A percentile compares a stretch with the other conserved stretches of the same genome.
phyloP scores from a whole-genome alignment of 2,888 invertebrate species.

The Lithodes maja region DNA sequence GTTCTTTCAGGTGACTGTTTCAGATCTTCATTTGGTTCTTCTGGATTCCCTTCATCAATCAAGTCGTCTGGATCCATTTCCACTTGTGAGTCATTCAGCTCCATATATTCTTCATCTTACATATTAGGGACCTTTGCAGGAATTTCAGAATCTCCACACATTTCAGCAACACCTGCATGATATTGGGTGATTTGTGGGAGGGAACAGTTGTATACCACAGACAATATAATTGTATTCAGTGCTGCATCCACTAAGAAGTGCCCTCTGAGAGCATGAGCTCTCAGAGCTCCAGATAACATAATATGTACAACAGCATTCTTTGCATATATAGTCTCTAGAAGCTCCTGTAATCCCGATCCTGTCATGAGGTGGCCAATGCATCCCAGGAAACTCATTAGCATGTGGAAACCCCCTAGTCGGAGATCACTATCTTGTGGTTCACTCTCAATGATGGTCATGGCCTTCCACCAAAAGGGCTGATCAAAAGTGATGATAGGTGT shows the following conservation, averaged over 20 bases:
- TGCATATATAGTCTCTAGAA: constrained; percentile 5
- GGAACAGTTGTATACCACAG: not conserved
- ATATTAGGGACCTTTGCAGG: no score
- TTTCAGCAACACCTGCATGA: not conserved
- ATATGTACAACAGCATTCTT: not conserved
- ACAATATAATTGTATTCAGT: not conserved
- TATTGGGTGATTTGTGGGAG: not conserved
- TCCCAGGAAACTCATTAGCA: constrained; percentile 16
- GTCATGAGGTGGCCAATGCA: constrained; percentile 2
- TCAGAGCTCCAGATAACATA: not conserved
- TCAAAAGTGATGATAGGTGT: constrained; percentile 24
- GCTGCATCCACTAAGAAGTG: not conserved
- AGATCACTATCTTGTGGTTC: not conserved
- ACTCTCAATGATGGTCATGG: not conserved
- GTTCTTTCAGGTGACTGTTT: no score
- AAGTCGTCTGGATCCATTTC: no score
- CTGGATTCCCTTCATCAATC: no score
- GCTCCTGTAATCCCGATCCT: constrained; percentile 7
- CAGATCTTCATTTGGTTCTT: no score
- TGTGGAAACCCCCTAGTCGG: constrained; percentile 18
- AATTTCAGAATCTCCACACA: no score
- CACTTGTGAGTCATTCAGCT: no score
- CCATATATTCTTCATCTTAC: no score
- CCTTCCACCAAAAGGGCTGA: constrained; percentile 39
- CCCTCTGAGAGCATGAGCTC: not conserved